A percentile compares a stretch with the other conserved stretches of the same genome.
Conservation (phyloP, 2,797 vertebrate genomes). For the Neosilurus mollespiculum region DNA sequence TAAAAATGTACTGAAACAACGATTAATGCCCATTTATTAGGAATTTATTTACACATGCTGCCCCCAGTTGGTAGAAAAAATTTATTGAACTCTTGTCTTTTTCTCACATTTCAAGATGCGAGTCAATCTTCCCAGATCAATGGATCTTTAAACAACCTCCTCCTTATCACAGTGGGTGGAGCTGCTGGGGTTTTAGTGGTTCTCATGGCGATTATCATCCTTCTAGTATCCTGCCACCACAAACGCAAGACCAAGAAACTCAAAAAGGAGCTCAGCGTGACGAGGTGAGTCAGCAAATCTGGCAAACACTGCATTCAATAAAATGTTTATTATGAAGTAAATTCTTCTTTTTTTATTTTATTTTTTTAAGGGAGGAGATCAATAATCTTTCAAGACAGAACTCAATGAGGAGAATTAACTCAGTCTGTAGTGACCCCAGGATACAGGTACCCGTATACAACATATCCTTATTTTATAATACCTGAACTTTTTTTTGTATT, state of each 20-base stretch:
- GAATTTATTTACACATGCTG: slow-evolving; percentile 44
- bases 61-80: slow-evolving; percentile 57
- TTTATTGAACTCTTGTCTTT: background rate
- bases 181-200: slow-evolving; percentile 74
- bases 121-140: background rate
- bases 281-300: slow-evolving; percentile 73
- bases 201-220: slow-evolving; percentile 74
- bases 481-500: background rate
- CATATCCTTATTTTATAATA: background rate
- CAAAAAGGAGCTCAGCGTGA: slow-evolving; percentile 70
- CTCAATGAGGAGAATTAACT: slow-evolving; percentile 77
- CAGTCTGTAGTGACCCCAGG: slow-evolving; percentile 71
- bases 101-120: background rate
- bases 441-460: slow-evolving; percentile 61
- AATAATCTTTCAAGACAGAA: slow-evolving; percentile 73
- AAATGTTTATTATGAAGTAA: background rate
- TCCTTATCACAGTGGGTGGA: slow-evolving; percentile 76
- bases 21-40: background rate
- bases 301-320: background rate
- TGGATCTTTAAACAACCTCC: slow-evolving; percentile 60
- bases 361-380: slow-evolving; percentile 72
- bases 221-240: slow-evolving; percentile 81
- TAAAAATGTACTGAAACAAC: background rate
- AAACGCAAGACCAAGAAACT: slow-evolving; percentile 78
- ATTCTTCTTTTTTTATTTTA: slow-evolving; percentile 1